A percentile compares a stretch with the other conserved stretches of the same genome.
Conservation (phyloP, 2,888 invertebrate genomes). For the Eilema griseolum region DNA sequence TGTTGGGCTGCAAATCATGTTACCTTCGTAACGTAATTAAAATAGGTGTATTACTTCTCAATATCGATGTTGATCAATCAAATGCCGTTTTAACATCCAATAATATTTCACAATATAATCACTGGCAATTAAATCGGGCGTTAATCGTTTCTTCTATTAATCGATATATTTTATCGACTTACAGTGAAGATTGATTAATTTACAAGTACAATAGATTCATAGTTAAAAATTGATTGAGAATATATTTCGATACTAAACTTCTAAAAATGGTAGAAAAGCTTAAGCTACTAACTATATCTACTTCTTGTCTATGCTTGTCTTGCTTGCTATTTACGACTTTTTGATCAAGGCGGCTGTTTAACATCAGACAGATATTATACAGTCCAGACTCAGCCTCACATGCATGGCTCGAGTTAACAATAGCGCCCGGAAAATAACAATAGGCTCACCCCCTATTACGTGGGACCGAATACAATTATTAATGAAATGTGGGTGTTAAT, state of each 20-base stretch:
- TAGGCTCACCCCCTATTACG: too few species aligned
- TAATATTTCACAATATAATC: not conserved
- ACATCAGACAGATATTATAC: too few species aligned
- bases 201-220: not conserved
- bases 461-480: too few species aligned
- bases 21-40: constrained; percentile 32
- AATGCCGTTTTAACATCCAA: not conserved
- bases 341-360: too few species aligned
- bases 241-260: not conserved
- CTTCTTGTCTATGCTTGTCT: too few species aligned
- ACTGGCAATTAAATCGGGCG: not conserved
- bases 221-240: not conserved
- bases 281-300: too few species aligned
- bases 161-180: not conserved
- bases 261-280: not conserved
- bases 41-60: constrained; percentile 33
- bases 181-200: not conserved
- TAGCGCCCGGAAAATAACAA: too few species aligned
- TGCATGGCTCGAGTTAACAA: too few species aligned
- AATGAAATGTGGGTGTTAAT: too few species aligned
- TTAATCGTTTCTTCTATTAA: not conserved
- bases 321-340: too few species aligned
- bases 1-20: constrained; percentile 26
- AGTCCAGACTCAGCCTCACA: too few species aligned
- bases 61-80: constrained; percentile 29